phyloP scores from a whole-genome alignment of 2,888 invertebrate species.

The Tillus elongatus region DNA sequence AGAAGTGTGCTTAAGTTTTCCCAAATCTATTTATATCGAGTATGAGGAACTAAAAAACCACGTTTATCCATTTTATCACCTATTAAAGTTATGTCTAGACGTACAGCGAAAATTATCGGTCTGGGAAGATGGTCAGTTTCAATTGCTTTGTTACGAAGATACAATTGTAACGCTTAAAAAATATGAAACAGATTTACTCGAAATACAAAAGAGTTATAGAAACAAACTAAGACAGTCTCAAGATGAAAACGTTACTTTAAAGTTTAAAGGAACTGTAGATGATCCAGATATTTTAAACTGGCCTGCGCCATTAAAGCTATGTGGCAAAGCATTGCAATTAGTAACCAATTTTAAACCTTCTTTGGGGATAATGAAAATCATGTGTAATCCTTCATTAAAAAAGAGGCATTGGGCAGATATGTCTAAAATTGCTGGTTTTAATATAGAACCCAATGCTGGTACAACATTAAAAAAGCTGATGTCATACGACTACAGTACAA shows the following conservation, averaged over 20 bases:
- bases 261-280: conserved; percentile 51
- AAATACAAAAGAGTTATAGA: conserved; percentile 65
- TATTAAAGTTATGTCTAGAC: conserved; percentile 56
- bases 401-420: conserved; percentile 80
- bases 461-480: conserved; percentile 73
- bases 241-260: conserved; percentile 51
- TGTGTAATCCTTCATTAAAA: conserved; percentile 75
- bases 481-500: conserved; percentile 56
- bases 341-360: conserved; percentile 64
- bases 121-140: conserved; percentile 88
- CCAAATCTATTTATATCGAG: conserved; percentile 65
- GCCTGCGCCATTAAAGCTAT: conserved; percentile 72
- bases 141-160: conserved; percentile 64
- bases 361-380: conserved; percentile 72
- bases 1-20: conserved; percentile 78
- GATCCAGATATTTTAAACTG: conserved; percentile 69
- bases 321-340: conserved; percentile 52
- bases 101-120: conserved; percentile 75
- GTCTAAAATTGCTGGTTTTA: conserved; percentile 65
- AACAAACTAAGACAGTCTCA: conserved; percentile 69
- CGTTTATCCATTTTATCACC: conserved; percentile 57
- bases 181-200: conserved; percentile 66
- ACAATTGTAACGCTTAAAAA: conserved; percentile 72
- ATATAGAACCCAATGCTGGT: conserved; percentile 71
- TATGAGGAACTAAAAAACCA: conserved; percentile 68